Evolutionary conservation across 2,113 vertebrate species (phyloP).

Genomic region (Halichoerus grypus): DNA sequence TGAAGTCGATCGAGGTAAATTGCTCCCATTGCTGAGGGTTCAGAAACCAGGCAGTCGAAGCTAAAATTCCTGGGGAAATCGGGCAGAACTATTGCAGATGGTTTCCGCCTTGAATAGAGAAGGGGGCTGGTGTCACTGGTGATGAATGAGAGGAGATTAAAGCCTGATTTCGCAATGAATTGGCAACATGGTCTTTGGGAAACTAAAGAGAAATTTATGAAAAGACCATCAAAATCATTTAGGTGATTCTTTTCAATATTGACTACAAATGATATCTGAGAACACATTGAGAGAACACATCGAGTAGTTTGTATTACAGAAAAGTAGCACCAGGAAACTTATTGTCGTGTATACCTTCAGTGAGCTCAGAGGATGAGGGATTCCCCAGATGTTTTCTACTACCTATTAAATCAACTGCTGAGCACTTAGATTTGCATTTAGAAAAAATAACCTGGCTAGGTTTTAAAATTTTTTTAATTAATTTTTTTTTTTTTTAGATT

Average conservation of each 20-base stretch:
- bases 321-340: conserved; percentile 11
- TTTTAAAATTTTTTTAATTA: neutral
- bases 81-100: conserved; percentile 81
- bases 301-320: neutral
- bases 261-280: neutral
- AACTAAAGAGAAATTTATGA: conserved; percentile 66
- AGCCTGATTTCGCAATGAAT: conserved; percentile 57
- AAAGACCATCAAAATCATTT: conserved; percentile 42
- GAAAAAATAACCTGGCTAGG: neutral
- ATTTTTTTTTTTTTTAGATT: neutral
- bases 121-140: conserved; percentile 49
- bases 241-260: conserved; percentile 68
- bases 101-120: conserved; percentile 62
- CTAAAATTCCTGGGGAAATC: conserved; percentile 77
- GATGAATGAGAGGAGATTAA: conserved; percentile 72
- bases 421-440: neutral
- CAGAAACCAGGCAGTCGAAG: conserved; percentile 75
- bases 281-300: neutral
- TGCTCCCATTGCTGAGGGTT: conserved; percentile 81
- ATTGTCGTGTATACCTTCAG: neutral
- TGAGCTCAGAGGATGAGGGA: neutral
- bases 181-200: conserved; percentile 39
- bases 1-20: conserved; percentile 82
- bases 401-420: neutral
- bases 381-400: conserved; percentile 7